phyloP scores from a whole-genome alignment of 2,888 invertebrate genomes.

The Diogma glabrata region DNA sequence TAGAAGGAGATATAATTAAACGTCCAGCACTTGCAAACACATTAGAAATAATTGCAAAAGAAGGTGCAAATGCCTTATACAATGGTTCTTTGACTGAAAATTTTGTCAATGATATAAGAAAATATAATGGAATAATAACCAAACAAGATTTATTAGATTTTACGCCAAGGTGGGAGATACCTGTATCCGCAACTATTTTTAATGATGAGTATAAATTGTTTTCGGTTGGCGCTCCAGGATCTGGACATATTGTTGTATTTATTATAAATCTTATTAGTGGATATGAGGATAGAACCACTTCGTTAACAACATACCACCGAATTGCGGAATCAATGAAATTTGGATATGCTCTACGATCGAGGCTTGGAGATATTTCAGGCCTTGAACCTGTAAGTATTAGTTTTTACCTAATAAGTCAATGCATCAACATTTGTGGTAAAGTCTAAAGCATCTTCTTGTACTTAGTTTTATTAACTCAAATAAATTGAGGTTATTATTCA shows the following conservation, averaged over 20 bases:
- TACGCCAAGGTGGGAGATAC: constrained; percentile 56
- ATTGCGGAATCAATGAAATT: constrained; percentile 84
- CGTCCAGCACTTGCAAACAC: constrained; percentile 57
- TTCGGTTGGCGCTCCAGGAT: constrained; percentile 72
- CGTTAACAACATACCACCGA: constrained; percentile 55
- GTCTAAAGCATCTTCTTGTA: no score
- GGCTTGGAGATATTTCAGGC: constrained; percentile 83
- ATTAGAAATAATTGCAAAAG: constrained; percentile 50
- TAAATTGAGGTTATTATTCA: no score
- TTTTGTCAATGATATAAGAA: constrained; percentile 46
- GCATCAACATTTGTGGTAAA: no score
- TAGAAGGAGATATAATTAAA: constrained; percentile 51
- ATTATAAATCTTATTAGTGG: constrained; percentile 67
- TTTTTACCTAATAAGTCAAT: no score
- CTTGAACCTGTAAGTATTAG: no score
- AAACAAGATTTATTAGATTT: constrained; percentile 63
- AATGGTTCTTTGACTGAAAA: constrained; percentile 42
- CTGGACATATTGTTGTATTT: constrained; percentile 68
- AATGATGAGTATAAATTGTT: constrained; percentile 52
- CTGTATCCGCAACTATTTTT: constrained; percentile 44
- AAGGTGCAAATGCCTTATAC: constrained; percentile 63
- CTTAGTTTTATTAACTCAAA: no score
- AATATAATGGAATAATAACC: constrained; percentile 63
- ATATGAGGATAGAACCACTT: constrained; percentile 20
- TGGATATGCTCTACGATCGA: constrained; percentile 74